Base-by-base conservation (phyloP, 1,140 invertebrate species). In the Drosophila santomea region DNA sequence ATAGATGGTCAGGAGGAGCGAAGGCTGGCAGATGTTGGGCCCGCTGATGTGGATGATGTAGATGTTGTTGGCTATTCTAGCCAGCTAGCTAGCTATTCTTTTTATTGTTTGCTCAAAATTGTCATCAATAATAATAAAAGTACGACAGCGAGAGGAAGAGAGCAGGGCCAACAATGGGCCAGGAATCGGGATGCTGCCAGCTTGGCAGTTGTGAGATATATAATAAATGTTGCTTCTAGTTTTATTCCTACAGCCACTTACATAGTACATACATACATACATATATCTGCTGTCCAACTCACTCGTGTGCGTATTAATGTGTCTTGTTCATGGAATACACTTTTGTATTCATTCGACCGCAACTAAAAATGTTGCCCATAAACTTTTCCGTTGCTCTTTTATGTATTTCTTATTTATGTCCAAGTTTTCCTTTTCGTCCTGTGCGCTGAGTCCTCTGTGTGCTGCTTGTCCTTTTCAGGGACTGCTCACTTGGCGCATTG, bases 61-160 rank as follows among this genome's bases (percentile, higher is more conserved):
- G 63, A 48, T 78, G 63, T 48, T 74, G 69, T 45, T 66, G 73
- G 28, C 35, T 45, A 20, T 20, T 20, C 20, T 20, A 20, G 20
- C 20, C 20, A 20, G 20, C 20, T 20, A 25, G 45, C 74, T 56
- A 62, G 38, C 74, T 56, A 69, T 78, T 82, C 62, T 51, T 63
- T 88, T 88, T 88, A 88, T 88, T 89, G 84, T 89, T 82, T 77
- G 73, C 84, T 88, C 84, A 88, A 88, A 88, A 88, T 80, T 84
- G 83, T 88, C 83, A 89, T 88, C 83, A 89, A 89, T 88, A 88
- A 88, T 88, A 89, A 88, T 89, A 89, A 89, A 86, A 82, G 83
- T 66, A 64, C 56, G 78, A 63, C 69, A 50, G 56, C 60, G n/a
- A 20, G 20, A 20, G 20, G 17, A 1, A 17, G 17, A 20, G 36